A percentile compares a stretch with the other conserved stretches of the same genome.
These are phyloP conservation scores for Gavia stellata DNA, from an alignment of 2,113 vertebrate species.

Conservation along the genomic window DNA sequence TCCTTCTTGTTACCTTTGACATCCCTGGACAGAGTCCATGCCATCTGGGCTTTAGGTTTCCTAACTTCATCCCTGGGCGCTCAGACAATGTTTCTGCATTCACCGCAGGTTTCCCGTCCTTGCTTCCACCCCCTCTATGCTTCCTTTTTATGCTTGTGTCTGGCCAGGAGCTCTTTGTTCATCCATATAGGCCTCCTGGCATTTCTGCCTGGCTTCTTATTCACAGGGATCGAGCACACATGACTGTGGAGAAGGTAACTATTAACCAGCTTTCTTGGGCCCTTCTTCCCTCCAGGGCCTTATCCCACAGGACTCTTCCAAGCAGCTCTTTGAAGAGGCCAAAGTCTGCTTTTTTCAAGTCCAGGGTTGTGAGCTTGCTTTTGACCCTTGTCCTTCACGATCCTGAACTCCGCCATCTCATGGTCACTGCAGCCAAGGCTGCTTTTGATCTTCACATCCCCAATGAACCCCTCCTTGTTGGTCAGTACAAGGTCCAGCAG, in stretches of 20 bases:
- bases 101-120: not conserved
- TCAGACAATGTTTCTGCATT: not conserved
- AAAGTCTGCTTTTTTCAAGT: not conserved
- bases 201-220: not conserved
- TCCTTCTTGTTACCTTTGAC: not conserved
- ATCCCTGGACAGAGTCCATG: not conserved
- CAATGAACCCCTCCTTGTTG: not conserved
- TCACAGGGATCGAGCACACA: not conserved
- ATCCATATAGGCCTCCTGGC: not conserved
- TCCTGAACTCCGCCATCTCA: not conserved
- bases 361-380: not conserved
- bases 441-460: not conserved
- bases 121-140: not conserved
- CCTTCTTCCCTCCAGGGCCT: not conserved
- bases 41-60: not conserved
- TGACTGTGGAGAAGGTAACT: not conserved
- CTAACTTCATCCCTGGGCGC: not conserved
- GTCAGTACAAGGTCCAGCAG: not conserved
- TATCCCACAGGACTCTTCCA: not conserved
- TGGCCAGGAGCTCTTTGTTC: not conserved
- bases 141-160: not conserved
- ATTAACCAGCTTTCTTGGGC: not conserved
- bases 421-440: too few species aligned
- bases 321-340: not conserved
- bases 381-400: not conserved